Evolutionary conservation across 2,888 invertebrate genomes (phyloP).

Genomic region (Eristalinus aeneus): DNA sequence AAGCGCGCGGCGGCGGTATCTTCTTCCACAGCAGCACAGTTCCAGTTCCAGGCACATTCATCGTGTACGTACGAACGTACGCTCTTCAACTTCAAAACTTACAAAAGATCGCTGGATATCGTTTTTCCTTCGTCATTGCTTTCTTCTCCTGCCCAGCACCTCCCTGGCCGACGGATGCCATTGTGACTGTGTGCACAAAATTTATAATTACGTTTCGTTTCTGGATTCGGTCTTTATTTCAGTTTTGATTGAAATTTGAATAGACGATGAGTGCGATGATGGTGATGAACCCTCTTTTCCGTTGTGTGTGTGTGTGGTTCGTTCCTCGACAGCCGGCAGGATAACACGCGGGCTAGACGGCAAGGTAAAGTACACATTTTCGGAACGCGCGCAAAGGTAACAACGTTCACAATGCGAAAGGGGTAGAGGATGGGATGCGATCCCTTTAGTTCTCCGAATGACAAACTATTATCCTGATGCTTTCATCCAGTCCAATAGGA

Average conservation of each 20-base stretch:
- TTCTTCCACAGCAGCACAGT: slow-evolving; percentile 48
- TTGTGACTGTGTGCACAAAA: slow-evolving; percentile 57
- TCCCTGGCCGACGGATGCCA: background rate
- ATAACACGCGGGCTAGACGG: slow-evolving; percentile 4
- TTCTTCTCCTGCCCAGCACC: background rate
- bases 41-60: background rate
- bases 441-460: slow-evolving; percentile 54
- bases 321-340: slow-evolving; percentile 26
- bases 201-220: slow-evolving; percentile 72
- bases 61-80: slow-evolving; percentile 10
- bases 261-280: slow-evolving; percentile 33
- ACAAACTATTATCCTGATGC: slow-evolving; percentile 18
- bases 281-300: slow-evolving; percentile 16
- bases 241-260: slow-evolving; percentile 72
- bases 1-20: slow-evolving; percentile 57
- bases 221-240: slow-evolving; percentile 68
- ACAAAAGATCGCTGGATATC: slow-evolving; percentile 66
- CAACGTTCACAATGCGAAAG: slow-evolving; percentile 36
- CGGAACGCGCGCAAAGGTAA: slow-evolving; percentile 61
- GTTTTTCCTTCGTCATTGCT: slow-evolving; percentile 41
- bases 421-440: slow-evolving; percentile 53
- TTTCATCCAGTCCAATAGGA: slow-evolving; percentile 45
- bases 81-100: slow-evolving; percentile 61
- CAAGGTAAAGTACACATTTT: slow-evolving; percentile 56
- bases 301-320: slow-evolving; percentile 58